phyloP scores from a whole-genome alignment of 2,888 invertebrate species.

The Cynaeus angustus region DNA sequence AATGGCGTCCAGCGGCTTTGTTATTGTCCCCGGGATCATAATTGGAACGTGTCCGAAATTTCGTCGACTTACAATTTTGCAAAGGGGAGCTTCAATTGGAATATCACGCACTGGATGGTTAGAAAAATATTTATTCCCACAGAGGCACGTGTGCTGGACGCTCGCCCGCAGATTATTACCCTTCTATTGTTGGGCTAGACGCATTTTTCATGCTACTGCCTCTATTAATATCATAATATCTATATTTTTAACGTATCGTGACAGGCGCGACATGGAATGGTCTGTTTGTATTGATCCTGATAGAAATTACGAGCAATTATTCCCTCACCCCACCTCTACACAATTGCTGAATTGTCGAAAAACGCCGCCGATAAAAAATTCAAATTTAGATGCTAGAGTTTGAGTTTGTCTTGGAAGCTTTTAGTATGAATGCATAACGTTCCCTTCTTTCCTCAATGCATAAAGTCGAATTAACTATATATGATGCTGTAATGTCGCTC shows the following conservation, averaged over 20 bases:
- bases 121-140: constrained; percentile 41
- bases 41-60: constrained; percentile 30
- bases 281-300: constrained; percentile 30
- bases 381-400: background rate
- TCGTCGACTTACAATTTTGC: constrained; percentile 14
- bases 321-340: background rate
- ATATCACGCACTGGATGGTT: constrained; percentile 24
- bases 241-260: constrained; percentile 42
- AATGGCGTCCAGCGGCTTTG: constrained; percentile 24
- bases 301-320: constrained; percentile 31
- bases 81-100: constrained; percentile 16
- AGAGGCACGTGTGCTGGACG: constrained; percentile 44
- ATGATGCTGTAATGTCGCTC: constrained; percentile 13
- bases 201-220: constrained; percentile 48
- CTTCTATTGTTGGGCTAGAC: constrained; percentile 45
- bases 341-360: constrained; percentile 14
- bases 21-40: constrained; percentile 34
- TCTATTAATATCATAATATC: constrained; percentile 45
- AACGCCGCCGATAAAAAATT: background rate
- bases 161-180: constrained; percentile 44
- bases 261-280: constrained; percentile 10
- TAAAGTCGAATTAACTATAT: constrained; percentile 17
- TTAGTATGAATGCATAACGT: constrained; percentile 6
- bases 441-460: constrained; percentile 6
- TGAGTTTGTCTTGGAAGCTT: constrained; percentile 2